phyloP scores from a whole-genome alignment of 2,888 invertebrate genomes.

The Eucera pruinosa region DNA sequence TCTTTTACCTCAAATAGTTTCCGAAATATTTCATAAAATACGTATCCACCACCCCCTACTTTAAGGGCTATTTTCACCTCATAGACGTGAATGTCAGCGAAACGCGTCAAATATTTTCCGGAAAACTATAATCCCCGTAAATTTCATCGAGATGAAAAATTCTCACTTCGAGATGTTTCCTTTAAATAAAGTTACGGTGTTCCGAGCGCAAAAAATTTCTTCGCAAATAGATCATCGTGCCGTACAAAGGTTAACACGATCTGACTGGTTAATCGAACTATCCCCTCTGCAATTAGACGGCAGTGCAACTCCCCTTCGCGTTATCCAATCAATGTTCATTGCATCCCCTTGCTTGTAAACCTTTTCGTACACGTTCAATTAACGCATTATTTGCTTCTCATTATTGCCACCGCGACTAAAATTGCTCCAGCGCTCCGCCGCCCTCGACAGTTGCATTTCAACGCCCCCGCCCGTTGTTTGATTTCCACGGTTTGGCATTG shows the following conservation, averaged over 20 bases:
- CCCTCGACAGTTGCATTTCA: not conserved
- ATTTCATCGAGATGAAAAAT: too few species aligned
- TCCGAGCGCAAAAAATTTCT: not conserved
- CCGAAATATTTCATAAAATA: too few species aligned
- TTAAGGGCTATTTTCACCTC: too few species aligned
- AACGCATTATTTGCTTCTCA: not conserved
- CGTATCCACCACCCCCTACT: too few species aligned
- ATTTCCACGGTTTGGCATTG: not conserved
- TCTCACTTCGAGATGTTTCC: too few species aligned
- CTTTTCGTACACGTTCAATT: not conserved
- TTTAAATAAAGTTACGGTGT: constrained; percentile 7
- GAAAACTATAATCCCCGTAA: too few species aligned
- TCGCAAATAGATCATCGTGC: not conserved
- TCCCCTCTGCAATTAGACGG: not conserved
- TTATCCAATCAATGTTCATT: not conserved
- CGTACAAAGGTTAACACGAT: not conserved
- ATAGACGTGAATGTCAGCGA: too few species aligned
- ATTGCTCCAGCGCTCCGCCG: not conserved
- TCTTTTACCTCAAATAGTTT: too few species aligned
- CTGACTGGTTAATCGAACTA: not conserved
- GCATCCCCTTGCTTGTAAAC: not conserved
- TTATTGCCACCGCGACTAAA: not conserved
- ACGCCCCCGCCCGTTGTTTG: not conserved
- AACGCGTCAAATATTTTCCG: too few species aligned
- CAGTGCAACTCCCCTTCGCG: not conserved